Percentiles rank a stretch among this genome's conserved stretches.
These are phyloP conservation scores for Geococcyx californianus DNA, from an alignment of 2,113 vertebrate species.

Conservation along the genomic window DNA sequence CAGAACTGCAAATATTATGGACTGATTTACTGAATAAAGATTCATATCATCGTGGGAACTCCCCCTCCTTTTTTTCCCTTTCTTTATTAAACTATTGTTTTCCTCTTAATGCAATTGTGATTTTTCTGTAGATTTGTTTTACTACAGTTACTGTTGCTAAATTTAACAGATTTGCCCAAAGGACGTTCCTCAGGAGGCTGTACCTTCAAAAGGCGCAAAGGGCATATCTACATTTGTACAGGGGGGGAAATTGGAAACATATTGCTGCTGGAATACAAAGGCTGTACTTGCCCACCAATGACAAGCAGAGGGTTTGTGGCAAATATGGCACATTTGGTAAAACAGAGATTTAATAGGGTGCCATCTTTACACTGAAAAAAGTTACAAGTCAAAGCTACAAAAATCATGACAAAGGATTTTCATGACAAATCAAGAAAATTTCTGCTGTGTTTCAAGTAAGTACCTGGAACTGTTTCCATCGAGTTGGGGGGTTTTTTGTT, in stretches of 20 bases:
- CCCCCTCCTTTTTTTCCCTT: neutral
- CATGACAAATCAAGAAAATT: too few relatives aligned
- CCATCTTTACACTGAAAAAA: neutral
- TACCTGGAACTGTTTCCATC: neutral
- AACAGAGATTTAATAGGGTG: neutral
- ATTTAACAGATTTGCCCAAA: neutral
- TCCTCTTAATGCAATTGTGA: neutral
- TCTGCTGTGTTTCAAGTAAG: neutral
- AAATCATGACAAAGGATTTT: too few relatives aligned
- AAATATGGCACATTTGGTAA: neutral
- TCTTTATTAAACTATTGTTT: neutral
- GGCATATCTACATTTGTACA: neutral
- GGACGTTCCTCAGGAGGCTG: neutral
- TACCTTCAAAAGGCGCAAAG: neutral
- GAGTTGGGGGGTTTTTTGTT: neutral
- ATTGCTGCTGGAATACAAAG: neutral
- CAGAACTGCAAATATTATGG: neutral
- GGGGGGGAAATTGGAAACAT: neutral
- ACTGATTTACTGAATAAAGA: neutral
- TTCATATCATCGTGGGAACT: neutral
- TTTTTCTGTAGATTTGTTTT: neutral
- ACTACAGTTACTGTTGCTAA: neutral
- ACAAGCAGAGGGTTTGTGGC: neutral
- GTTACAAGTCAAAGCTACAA: neutral
- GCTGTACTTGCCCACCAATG: neutral